Evolutionary conservation across 2,888 invertebrate genomes (phyloP).

Genomic region (Limnephilus rhombicus): DNA sequence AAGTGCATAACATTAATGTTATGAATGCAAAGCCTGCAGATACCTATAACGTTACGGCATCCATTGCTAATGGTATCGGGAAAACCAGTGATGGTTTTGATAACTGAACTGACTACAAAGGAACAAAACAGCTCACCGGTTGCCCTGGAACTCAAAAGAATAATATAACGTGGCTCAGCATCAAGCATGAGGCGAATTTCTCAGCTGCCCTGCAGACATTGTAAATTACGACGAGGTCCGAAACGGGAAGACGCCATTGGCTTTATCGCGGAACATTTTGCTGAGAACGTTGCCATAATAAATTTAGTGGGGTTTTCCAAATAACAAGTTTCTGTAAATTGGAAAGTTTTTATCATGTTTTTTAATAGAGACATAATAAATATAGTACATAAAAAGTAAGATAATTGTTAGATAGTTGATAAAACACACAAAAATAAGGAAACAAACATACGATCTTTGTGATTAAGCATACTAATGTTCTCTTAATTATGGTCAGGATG

Average conservation of each 20-base stretch:
- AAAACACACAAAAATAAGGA: neutral
- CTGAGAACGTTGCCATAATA: neutral
- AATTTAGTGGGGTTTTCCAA: neutral
- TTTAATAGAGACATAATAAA: neutral
- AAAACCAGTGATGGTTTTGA: conserved; percentile 57
- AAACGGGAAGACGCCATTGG: neutral
- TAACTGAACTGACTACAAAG: conserved; percentile 17
- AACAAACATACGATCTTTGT: neutral
- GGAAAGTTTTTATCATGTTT: neutral
- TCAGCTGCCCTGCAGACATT: neutral
- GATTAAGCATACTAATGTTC: neutral
- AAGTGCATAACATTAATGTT: conserved; percentile 32
- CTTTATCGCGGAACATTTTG: neutral
- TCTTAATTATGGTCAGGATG: neutral
- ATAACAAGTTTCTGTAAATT: neutral
- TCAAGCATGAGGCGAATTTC: neutral
- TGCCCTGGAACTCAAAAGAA: neutral
- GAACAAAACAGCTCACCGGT: neutral
- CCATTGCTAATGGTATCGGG: conserved; percentile 58
- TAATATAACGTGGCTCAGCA: neutral
- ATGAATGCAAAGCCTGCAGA: conserved; percentile 42
- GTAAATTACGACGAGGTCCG: neutral
- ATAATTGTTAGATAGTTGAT: too few species aligned
- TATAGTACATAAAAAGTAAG: neutral
- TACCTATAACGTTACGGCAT: conserved; percentile 48